Percentiles rank a stretch among this genome's conserved stretches.
Conservation (phyloP, 2,888 invertebrate species). For the Caenorhabditis imperialis region DNA sequence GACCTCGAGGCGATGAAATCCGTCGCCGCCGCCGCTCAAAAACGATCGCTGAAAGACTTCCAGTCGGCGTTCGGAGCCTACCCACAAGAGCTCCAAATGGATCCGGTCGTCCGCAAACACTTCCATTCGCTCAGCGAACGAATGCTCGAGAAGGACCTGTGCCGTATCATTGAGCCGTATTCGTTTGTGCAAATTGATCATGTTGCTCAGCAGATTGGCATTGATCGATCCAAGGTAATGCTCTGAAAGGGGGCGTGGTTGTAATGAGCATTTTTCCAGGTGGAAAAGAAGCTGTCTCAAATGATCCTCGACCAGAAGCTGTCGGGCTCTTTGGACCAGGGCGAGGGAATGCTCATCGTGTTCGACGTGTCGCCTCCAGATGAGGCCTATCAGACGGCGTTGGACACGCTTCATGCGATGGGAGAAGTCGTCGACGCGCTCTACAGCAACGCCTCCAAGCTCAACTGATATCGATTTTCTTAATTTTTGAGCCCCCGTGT, state of each 20-base stretch:
- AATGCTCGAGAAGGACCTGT: conserved; percentile 92
- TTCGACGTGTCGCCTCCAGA: conserved; percentile 95
- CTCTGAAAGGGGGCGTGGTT: not conserved
- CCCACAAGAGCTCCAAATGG: conserved; percentile 81
- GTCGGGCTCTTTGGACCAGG: conserved; percentile 88
- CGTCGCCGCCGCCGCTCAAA: conserved; percentile 95
- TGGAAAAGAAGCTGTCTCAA: conserved; percentile 98
- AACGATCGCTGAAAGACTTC: conserved; percentile 96
- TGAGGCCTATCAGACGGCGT: conserved; percentile 95
- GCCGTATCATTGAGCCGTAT: conserved; percentile 98
- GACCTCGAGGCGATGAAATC: conserved; percentile 98
- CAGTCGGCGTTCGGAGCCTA: conserved; percentile 82
- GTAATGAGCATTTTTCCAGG: conserved; percentile 79
- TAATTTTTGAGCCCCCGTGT: not conserved
- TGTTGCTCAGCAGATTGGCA: conserved; percentile 73
- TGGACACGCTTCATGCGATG: conserved; percentile 98
- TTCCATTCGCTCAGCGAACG: conserved; percentile 96
- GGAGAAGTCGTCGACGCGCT: conserved; percentile 94
- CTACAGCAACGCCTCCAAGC: conserved; percentile 98
- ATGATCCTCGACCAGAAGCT: conserved; percentile 99
- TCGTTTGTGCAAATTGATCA: conserved; percentile 87
- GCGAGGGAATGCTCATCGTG: conserved; percentile 95
- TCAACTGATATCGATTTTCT: conserved; percentile 80
- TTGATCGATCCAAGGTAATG: conserved; percentile 78
- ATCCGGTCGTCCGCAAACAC: conserved; percentile 96